Percentiles rank a stretch among this genome's conserved stretches.
Evolutionary conservation across 2,797 vertebrate genomes (phyloP).

Genomic region (Phrynocephalus forsythii): DNA sequence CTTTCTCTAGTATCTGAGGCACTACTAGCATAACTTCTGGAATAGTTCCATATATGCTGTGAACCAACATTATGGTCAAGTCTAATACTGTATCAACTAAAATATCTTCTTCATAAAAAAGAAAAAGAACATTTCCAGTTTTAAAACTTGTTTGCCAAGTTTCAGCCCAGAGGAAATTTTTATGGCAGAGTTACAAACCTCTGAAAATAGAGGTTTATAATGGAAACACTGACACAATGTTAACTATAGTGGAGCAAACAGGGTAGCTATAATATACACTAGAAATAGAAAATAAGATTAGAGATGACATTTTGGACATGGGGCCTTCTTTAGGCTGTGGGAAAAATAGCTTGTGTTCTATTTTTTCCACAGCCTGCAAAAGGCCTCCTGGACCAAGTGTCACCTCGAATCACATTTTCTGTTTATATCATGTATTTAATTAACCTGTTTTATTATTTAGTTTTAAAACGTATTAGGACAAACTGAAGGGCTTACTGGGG

Average conservation of each 20-base stretch:
- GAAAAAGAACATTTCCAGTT: conserved; percentile 39
- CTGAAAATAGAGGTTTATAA: conserved; percentile 58
- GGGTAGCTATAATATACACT: conserved; percentile 43
- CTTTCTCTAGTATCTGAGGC: not conserved
- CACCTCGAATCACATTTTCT: conserved; percentile 52
- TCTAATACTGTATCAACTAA: conserved; percentile 11
- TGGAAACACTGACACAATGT: conserved; percentile 59
- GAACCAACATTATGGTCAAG: not conserved
- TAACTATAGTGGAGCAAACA: conserved; percentile 47
- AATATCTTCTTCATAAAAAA: conserved; percentile 18
- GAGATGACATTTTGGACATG: conserved; percentile 67
- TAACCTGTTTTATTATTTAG: conserved; percentile 47
- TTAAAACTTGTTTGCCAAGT: conserved; percentile 47
- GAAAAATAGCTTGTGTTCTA: conserved; percentile 60
- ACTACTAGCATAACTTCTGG: conserved; percentile 17
- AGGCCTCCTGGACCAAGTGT: conserved; percentile 46
- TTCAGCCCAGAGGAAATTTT: conserved; percentile 55
- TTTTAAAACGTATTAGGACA: conserved; percentile 32
- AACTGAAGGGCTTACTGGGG: not conserved
- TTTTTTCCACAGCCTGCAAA: conserved; percentile 58
- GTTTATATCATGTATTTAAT: not conserved
- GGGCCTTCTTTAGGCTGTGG: conserved; percentile 58
- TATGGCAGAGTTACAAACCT: conserved; percentile 57
- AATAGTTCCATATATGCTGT: conserved; percentile 2
- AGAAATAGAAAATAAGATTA: conserved; percentile 68